These are phyloP conservation scores for Idaea straminata DNA, from an alignment of 2,888 invertebrate genomes.

Conservation along the genomic window DNA sequence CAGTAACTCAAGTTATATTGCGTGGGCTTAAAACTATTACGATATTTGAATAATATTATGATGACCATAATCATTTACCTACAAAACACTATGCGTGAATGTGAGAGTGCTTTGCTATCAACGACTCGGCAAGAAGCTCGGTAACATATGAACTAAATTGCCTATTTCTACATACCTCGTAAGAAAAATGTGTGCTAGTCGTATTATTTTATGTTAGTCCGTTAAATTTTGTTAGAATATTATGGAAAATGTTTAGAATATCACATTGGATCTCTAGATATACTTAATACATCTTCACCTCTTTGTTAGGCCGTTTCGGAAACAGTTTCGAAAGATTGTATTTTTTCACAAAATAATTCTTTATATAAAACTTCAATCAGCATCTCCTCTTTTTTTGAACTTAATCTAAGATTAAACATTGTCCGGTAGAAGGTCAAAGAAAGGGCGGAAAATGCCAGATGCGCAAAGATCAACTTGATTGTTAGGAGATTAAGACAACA, in stretches of 20 bases:
- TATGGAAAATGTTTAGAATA: background rate
- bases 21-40: background rate
- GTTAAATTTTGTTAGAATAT: background rate
- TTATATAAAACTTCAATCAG: background rate
- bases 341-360: background rate
- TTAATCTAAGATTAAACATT: conserved; percentile 21
- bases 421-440: conserved; percentile 13
- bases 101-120: conserved; percentile 7
- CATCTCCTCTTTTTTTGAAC: background rate
- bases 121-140: conserved; percentile 18
- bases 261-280: background rate
- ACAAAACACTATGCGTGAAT: background rate
- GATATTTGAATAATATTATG: background rate
- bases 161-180: conserved; percentile 17
- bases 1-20: background rate
- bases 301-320: background rate
- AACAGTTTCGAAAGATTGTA: background rate
- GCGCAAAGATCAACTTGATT: conserved; percentile 45
- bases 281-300: background rate
- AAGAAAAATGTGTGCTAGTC: background rate
- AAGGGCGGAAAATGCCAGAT: conserved; percentile 41
- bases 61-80: background rate
- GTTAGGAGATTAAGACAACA: conserved; percentile 54
- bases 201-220: background rate
- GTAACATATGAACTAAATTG: conserved; percentile 17